Evolutionary conservation across 2,797 vertebrate genomes (phyloP), one percentile per base, ranked within the genome.

Genomic region (Pelobates cultripes): DNA sequence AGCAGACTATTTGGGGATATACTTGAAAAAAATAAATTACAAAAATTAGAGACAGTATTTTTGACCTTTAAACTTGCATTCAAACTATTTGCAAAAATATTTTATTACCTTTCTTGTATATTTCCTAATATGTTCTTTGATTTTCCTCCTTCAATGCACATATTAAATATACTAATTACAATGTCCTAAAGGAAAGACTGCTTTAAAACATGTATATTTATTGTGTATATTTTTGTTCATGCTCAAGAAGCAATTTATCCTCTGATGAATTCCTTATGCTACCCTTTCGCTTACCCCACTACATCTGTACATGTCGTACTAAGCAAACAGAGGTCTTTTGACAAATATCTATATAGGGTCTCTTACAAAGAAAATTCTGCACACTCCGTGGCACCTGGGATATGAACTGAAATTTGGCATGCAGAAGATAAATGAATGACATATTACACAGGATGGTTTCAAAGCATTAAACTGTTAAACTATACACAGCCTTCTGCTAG

Each of bases 231-330:
- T 28, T 28, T 51, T 51, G 5, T 10, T 69, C 43, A 70, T 47
- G 40, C 70, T 64, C 72, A 70, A 9, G 74, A 4, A 42, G 53
- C 17, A 51, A 63, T 17, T 14, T 70, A 41, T 75, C 14, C 41
- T 41, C 66, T 81, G 64, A 81, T 81, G 28, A 45, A 70, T 75
- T n/a, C 79, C 79, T 70, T 75, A 81, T 81, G 73, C 10, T 63
- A 8, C 7, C 45, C 41, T 57, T 57, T 57, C 9, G 4, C 17
- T 42, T n/a, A 15, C n/a, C 43, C 47, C 47, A 43, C 8, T 64
- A 80, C 43, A 69, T 68, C 64, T 61, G 51, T 60, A 41, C 45
- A 61, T 61, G 42, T 80, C 66, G 75, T 47, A 44, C 13, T 57
- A 75, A 70, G 28, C 53, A 70, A 75, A 10, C 47, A 28, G 60